Percentiles rank a stretch among this genome's conserved stretches.
These are phyloP conservation scores for Pristionchus maxplancki DNA, from an alignment of 2,888 invertebrate genomes.

Conservation along the genomic window DNA sequence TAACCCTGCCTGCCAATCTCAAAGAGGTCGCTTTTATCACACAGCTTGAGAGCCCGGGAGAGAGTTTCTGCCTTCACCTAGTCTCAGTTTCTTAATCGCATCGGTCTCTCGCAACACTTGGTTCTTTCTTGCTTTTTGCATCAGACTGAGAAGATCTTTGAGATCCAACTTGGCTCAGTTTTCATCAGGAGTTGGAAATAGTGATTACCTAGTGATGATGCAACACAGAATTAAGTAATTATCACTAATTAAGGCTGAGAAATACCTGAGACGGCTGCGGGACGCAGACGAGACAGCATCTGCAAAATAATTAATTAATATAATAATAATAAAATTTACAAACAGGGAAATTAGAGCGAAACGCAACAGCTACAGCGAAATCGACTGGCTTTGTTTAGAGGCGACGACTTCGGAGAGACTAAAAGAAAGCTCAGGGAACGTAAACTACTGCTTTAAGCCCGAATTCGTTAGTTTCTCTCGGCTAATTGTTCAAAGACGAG, in stretches of 20 bases:
- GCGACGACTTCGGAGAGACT: background rate
- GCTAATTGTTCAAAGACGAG: background rate
- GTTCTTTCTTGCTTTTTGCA: background rate
- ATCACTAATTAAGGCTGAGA: background rate
- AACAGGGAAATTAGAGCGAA: background rate
- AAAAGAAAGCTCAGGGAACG: background rate
- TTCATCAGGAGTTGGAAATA: too few relatives aligned
- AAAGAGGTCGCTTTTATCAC: background rate
- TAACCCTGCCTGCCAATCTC: background rate
- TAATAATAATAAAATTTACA: background rate
- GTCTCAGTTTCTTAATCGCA: too few relatives aligned
- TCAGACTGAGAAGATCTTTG: background rate
- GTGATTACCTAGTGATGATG: background rate
- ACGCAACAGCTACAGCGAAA: background rate
- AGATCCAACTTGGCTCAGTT: background rate
- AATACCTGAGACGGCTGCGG: constrained; percentile 14
- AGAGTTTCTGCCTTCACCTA: too few relatives aligned
- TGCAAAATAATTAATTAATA: background rate
- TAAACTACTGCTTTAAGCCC: background rate
- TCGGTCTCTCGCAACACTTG: background rate
- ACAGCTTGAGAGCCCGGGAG: background rate
- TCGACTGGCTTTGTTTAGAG: background rate
- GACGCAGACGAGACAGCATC: constrained; percentile 12
- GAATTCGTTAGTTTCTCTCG: background rate
- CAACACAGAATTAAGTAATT: background rate